Percentiles rank a stretch among this genome's conserved stretches.
Conservation (phyloP, 1,140 invertebrate species). For the Drusus annulatus region DNA sequence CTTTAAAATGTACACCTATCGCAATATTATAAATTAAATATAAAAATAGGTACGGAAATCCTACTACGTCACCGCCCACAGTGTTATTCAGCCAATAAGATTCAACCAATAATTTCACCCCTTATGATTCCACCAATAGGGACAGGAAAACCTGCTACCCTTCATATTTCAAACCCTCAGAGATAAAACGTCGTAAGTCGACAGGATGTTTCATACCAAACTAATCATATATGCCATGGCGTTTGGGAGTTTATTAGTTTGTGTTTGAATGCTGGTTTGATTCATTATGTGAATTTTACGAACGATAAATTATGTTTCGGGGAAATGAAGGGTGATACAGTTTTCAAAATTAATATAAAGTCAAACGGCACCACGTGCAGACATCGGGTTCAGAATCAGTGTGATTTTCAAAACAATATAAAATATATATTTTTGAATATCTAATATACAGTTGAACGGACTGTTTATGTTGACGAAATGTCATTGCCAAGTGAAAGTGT, state of each 20-base stretch:
- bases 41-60: background rate
- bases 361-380: constrained; percentile 10
- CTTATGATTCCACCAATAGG: constrained; percentile 28
- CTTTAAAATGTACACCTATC: too few relatives aligned
- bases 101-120: constrained; percentile 17
- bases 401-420: background rate
- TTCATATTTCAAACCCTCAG: background rate
- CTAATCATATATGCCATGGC: background rate
- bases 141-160: constrained; percentile 40
- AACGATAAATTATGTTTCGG: background rate
- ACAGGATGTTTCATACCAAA: background rate
- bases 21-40: too few relatives aligned
- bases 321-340: constrained; percentile 23
- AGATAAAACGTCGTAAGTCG: background rate
- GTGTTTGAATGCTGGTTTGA: background rate
- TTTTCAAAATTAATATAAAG: constrained; percentile 33
- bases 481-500: constrained; percentile 52
- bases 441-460: background rate
- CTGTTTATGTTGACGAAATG: constrained; percentile 46
- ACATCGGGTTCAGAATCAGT: background rate
- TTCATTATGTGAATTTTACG: background rate
- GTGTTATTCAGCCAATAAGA: constrained; percentile 20
- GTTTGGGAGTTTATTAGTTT: background rate
- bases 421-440: background rate
- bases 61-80: constrained; percentile 6